phyloP scores from a whole-genome alignment of 2,888 invertebrate genomes.

The Quadroppia sp. region DNA sequence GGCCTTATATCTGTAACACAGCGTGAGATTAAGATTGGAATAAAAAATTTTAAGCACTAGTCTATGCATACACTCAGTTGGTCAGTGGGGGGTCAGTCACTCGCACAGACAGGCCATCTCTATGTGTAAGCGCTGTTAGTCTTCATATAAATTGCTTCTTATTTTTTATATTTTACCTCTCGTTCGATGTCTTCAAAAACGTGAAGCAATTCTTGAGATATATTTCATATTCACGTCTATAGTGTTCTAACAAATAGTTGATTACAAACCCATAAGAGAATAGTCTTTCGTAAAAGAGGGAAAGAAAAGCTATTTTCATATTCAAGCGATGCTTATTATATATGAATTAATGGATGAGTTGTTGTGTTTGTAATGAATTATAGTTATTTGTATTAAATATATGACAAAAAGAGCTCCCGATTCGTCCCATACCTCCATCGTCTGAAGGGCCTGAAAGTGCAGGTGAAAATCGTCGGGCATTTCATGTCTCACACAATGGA shows the following conservation, averaged over 20 bases:
- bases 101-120: slow-evolving; percentile 1
- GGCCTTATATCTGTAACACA: slow-evolving; percentile 33
- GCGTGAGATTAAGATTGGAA: slow-evolving; percentile 13
- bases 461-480: not conserved
- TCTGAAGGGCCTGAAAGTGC: not conserved
- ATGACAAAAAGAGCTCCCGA: not conserved
- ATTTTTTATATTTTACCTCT: slow-evolving; percentile 4
- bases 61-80: not conserved
- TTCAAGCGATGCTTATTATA: not conserved
- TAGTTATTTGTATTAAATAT: not conserved
- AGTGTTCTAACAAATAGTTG: not conserved
- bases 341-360: slow-evolving; percentile 15
- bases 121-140: not conserved
- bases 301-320: not conserved
- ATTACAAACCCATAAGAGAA: not conserved
- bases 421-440: not conserved
- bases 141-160: slow-evolving; percentile 21
- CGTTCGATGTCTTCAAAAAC: not conserved
- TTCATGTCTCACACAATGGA: not conserved
- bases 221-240: not conserved
- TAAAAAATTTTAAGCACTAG: slow-evolving; percentile 3
- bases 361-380: not conserved
- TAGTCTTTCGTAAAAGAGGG: not conserved
- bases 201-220: not conserved
- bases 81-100: slow-evolving; percentile 32